These are phyloP conservation scores for Apostichopus japonicus DNA, from an alignment of 35 echinoderm and acorn worm species.

Conservation along the genomic window DNA sequence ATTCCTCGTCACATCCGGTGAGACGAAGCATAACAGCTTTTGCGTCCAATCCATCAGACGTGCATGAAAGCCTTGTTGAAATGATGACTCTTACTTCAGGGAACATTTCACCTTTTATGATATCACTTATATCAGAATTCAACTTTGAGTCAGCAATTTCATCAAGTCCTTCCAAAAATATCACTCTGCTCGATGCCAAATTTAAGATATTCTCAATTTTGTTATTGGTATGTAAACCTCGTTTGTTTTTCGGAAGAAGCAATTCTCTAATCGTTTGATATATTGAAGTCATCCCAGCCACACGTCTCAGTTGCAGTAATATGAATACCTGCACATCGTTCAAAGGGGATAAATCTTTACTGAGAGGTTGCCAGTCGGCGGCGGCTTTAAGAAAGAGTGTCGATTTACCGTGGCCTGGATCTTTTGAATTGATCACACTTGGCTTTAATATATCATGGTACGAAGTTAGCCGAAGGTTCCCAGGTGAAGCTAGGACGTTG, in stretches of 20 bases:
- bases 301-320: background rate
- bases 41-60: background rate
- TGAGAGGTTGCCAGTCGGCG: background rate
- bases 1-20: background rate
- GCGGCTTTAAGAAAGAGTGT: background rate
- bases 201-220: background rate
- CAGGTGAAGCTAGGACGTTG: background rate
- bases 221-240: background rate
- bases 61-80: background rate
- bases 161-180: background rate
- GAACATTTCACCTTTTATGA: background rate
- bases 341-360: background rate
- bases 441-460: background rate
- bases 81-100: background rate
- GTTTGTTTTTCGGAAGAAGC: background rate
- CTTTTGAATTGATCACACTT: background rate
- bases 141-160: background rate
- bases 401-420: background rate
- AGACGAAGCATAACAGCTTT: background rate
- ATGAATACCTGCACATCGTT: background rate
- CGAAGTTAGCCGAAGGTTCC: background rate
- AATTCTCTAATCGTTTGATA: background rate
- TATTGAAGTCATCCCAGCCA: background rate
- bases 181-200: background rate
- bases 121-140: background rate